Conservation (phyloP, 2,113 vertebrate species). For the Tichodroma muraria region DNA sequence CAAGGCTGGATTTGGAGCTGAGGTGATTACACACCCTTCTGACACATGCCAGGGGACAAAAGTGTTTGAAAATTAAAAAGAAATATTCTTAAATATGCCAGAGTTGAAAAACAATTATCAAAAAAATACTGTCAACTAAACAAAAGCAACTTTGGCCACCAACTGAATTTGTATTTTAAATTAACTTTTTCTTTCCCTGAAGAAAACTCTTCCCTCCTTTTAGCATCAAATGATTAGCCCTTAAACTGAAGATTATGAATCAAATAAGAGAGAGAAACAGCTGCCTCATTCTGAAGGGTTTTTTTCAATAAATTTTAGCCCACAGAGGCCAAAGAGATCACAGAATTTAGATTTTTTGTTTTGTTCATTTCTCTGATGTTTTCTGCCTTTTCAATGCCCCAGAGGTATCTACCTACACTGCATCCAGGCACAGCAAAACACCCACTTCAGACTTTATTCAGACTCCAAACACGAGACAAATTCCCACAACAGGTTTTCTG, state of each 20-base stretch:
- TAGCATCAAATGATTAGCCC: neutral
- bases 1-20: neutral
- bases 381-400: neutral
- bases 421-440: neutral
- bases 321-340: neutral
- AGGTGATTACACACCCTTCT: neutral
- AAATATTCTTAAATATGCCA: neutral
- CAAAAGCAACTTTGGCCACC: neutral
- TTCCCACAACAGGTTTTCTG: neutral
- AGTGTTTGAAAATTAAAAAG: neutral
- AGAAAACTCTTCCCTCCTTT: neutral
- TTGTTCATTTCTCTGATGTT: neutral
- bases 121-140: neutral
- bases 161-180: neutral
- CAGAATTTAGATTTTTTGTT: neutral
- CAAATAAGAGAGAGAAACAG: neutral
- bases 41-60: neutral
- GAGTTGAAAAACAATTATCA: neutral
- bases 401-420: rapidly evolving
- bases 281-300: neutral
- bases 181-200: neutral
- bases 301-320: neutral
- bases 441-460: neutral
- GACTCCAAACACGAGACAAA: neutral
- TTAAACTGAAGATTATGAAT: neutral